Evolutionary conservation across 2,888 invertebrate species (phyloP).

Genomic region (Mactromeris polynyma): DNA sequence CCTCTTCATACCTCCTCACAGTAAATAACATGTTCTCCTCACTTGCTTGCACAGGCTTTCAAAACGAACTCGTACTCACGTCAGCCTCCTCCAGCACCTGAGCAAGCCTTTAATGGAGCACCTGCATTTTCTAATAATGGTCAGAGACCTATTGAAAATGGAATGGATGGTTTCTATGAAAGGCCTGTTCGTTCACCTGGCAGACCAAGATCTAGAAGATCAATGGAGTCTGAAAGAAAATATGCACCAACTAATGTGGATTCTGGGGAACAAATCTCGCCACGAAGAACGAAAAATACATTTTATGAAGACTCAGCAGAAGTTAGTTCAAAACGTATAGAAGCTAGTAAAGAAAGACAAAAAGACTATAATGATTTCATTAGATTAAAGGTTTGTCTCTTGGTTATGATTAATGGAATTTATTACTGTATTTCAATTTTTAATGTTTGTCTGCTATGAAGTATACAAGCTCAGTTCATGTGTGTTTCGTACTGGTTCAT

Average conservation of each 20-base stretch:
- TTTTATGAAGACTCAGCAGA: slow-evolving; percentile 40
- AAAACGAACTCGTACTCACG: slow-evolving; percentile 42
- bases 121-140: slow-evolving; percentile 18
- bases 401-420: background rate
- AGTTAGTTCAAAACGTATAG: slow-evolving; percentile 38
- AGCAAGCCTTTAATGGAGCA: background rate
- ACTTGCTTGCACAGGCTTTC: slow-evolving; percentile 47
- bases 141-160: too few species aligned
- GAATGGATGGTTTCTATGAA: slow-evolving; percentile 16
- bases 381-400: slow-evolving; percentile 58
- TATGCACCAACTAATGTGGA: slow-evolving; percentile 23
- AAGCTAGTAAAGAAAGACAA: slow-evolving; percentile 53
- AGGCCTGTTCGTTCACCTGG: slow-evolving; percentile 11
- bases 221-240: slow-evolving; percentile 30
- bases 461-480: background rate
- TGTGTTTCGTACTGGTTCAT: too few species aligned
- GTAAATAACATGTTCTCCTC: slow-evolving; percentile 21
- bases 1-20: background rate
- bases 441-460: background rate
- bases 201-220: slow-evolving; percentile 33
- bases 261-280: slow-evolving; percentile 20
- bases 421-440: background rate
- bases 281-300: slow-evolving; percentile 39
- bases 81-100: slow-evolving; percentile 35
- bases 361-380: slow-evolving; percentile 59